These are phyloP conservation scores for Ctenopoma multispine DNA, from an alignment of 2,797 vertebrate species.

Conservation along the genomic window DNA sequence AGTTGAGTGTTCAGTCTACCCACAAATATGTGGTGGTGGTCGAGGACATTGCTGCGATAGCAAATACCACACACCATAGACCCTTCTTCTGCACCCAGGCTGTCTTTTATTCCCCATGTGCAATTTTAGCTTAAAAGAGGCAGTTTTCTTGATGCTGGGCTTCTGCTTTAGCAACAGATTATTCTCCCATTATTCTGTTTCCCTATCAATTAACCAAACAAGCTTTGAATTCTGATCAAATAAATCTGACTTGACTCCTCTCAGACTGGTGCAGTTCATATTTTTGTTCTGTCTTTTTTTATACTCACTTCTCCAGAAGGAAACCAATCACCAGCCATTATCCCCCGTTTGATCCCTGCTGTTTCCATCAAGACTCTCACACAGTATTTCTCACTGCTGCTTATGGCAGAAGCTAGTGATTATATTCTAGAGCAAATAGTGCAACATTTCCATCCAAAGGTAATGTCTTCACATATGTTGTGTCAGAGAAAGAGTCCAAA, in stretches of 20 bases:
- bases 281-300: background rate
- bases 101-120: slow-evolving; percentile 32
- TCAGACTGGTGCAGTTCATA: slow-evolving; percentile 3
- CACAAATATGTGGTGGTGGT: slow-evolving; percentile 75
- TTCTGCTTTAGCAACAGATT: background rate
- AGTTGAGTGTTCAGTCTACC: slow-evolving; percentile 50
- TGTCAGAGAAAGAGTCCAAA: too few relatives aligned
- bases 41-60: slow-evolving; percentile 67
- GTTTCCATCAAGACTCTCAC: slow-evolving; percentile 5
- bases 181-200: slow-evolving; percentile 15
- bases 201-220: slow-evolving; percentile 15
- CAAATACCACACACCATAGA: slow-evolving; percentile 54
- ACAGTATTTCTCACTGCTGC: background rate
- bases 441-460: background rate
- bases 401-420: background rate
- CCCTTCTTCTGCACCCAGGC: slow-evolving; percentile 39
- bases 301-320: slow-evolving; percentile 3
- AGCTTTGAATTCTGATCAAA: background rate
- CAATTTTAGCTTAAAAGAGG: slow-evolving; percentile 22
- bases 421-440: background rate
- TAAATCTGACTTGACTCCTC: slow-evolving; percentile 1
- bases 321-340: slow-evolving; percentile 2
- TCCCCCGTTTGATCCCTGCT: background rate
- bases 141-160: slow-evolving; percentile 12
- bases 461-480: background rate